Percentiles rank a stretch among this genome's conserved stretches.
Conservation (phyloP, 1,140 invertebrate species). For the Pygmarrhopalites habei region DNA sequence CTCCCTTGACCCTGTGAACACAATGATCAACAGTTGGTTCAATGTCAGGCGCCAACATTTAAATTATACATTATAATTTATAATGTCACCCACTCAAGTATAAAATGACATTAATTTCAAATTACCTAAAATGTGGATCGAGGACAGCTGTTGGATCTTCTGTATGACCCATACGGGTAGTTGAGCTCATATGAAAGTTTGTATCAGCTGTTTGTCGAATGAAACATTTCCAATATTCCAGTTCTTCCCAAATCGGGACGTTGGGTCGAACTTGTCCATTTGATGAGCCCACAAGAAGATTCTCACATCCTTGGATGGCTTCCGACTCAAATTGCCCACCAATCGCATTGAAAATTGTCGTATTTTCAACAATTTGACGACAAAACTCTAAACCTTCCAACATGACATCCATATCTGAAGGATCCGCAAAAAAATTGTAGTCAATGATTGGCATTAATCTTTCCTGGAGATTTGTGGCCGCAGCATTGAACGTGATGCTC, state of each 20-base stretch:
- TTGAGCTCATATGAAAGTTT: constrained; percentile 41
- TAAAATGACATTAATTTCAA: background rate
- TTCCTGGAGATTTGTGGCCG: background rate
- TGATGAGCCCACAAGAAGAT: too few relatives aligned
- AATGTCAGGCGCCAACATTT: too few relatives aligned
- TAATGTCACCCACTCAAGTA: background rate
- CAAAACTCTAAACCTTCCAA: background rate
- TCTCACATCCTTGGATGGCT: constrained; percentile 56
- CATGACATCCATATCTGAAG: background rate
- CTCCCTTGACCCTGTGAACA: background rate
- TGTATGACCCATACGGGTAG: constrained; percentile 43
- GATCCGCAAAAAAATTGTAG: background rate
- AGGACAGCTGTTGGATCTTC: constrained; percentile 42
- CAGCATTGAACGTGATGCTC: background rate
- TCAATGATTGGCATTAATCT: background rate
- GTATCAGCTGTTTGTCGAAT: constrained; percentile 78
- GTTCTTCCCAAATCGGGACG: background rate
- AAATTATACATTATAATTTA: too few relatives aligned
- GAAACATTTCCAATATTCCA: constrained; percentile 72
- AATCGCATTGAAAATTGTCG: background rate
- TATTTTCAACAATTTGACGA: background rate
- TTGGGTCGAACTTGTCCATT: too few relatives aligned
- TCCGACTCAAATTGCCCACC: background rate
- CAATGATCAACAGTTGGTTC: too few relatives aligned
- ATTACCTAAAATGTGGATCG: constrained; percentile 30